Percentiles rank a stretch among this genome's conserved stretches.
Conservation (phyloP, 2,113 vertebrate species). For the Chloebia gouldiae region DNA sequence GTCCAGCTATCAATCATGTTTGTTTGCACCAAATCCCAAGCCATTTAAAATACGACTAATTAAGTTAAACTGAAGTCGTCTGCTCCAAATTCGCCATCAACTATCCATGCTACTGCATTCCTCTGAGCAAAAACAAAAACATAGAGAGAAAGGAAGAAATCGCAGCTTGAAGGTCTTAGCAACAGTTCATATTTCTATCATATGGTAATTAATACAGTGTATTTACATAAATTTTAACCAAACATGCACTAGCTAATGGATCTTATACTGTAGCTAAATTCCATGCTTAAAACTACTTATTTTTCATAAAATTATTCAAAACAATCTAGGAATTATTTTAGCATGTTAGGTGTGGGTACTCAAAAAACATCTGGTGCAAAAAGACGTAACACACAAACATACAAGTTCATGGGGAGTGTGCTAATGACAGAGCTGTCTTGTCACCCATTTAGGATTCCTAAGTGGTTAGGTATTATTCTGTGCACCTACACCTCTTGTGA, state of each 20-base stretch:
- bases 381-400: background rate
- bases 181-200: background rate
- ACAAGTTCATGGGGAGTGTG: background rate
- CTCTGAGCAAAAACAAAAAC: slow-evolving; percentile 73
- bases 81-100: slow-evolving; percentile 91
- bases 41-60: slow-evolving; percentile 88
- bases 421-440: background rate
- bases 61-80: slow-evolving; percentile 87
- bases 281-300: background rate
- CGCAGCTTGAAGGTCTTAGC: slow-evolving; percentile 9
- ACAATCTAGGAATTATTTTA: background rate
- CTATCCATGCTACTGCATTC: slow-evolving; percentile 98
- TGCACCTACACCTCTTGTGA: background rate
- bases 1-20: slow-evolving; percentile 85
- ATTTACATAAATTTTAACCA: background rate
- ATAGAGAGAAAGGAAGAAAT: slow-evolving; percentile 57
- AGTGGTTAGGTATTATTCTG: background rate
- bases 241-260: background rate
- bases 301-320: background rate
- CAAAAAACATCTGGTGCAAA: background rate
- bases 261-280: background rate
- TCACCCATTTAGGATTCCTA: background rate
- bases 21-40: slow-evolving; percentile 86
- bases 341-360: background rate
- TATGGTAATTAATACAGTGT: background rate